Evolutionary conservation across 2,888 invertebrate genomes (phyloP).

Genomic region (Lasioglossum zephyrum): DNA sequence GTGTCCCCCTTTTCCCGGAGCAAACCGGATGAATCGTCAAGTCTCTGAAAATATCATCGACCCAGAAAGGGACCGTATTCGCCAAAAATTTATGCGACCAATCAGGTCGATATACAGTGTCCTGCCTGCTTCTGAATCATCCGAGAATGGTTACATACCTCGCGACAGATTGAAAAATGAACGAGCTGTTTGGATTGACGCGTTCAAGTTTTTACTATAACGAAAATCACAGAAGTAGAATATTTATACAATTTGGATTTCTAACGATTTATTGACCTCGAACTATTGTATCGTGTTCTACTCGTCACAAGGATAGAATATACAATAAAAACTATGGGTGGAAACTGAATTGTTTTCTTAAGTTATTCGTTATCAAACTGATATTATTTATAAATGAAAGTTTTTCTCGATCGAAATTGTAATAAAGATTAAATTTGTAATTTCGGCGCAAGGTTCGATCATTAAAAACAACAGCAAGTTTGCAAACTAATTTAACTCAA

Average conservation of each 20-base stretch:
- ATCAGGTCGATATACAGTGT: background rate
- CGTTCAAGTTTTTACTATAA: background rate
- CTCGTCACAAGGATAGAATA: too few species aligned
- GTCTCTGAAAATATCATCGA: conserved; percentile 21
- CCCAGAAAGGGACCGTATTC: background rate
- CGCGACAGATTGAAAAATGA: background rate
- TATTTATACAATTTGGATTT: background rate
- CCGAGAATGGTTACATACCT: background rate
- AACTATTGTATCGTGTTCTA: too few species aligned
- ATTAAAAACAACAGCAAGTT: too few species aligned
- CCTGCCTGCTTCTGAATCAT: background rate
- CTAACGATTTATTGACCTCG: too few species aligned
- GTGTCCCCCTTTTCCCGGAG: conserved; percentile 22
- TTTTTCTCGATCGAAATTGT: too few species aligned
- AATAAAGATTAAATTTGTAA: too few species aligned
- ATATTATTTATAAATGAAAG: too few species aligned
- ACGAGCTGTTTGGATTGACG: background rate
- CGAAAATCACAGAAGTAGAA: background rate
- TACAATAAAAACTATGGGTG: too few species aligned
- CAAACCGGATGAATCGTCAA: conserved; percentile 43
- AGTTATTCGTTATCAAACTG: too few species aligned
- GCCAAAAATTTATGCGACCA: conserved; percentile 1
- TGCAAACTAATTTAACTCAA: too few species aligned
- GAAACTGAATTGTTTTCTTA: too few species aligned
- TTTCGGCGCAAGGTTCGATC: too few species aligned